phyloP scores from a whole-genome alignment of 2,797 vertebrate genomes.

The Tolypeutes matacus region DNA sequence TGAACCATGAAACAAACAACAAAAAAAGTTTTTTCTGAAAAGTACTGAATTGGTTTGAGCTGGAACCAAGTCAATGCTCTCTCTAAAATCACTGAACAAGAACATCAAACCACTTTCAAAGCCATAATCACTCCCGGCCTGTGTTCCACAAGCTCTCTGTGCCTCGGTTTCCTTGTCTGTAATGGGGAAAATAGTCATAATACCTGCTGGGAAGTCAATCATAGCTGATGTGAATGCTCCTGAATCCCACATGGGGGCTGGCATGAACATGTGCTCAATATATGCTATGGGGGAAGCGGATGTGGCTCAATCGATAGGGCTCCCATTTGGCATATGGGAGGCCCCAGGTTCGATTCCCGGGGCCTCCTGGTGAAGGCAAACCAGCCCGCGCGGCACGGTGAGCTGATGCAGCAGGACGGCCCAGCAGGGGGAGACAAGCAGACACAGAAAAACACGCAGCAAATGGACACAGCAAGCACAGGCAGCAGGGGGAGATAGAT shows the following conservation, averaged over 20 bases:
- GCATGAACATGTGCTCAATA: rapidly evolving
- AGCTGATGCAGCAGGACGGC: no score
- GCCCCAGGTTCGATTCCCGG: no score
- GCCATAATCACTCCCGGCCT: neutral
- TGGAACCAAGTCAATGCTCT: neutral
- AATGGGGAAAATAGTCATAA: neutral
- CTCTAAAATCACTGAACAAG: neutral
- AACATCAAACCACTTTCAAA: neutral
- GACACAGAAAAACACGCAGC: no score
- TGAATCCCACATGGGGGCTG: neutral
- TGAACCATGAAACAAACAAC: neutral
- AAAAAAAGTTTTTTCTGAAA: neutral
- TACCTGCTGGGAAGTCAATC: neutral
- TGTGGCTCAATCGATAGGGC: no score
- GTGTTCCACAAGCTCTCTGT: rapidly evolving
- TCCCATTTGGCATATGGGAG: no score
- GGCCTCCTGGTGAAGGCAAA: no score
- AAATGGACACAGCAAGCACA: no score
- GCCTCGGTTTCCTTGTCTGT: neutral
- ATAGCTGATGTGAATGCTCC: neutral
- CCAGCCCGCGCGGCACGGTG: no score
- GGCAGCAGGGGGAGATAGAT: no score
- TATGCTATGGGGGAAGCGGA: no score
- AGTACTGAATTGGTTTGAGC: neutral
- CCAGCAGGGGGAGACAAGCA: no score